Conservation (phyloP, 1,140 invertebrate genomes). For the Trichomalopsis sarcophagae region DNA sequence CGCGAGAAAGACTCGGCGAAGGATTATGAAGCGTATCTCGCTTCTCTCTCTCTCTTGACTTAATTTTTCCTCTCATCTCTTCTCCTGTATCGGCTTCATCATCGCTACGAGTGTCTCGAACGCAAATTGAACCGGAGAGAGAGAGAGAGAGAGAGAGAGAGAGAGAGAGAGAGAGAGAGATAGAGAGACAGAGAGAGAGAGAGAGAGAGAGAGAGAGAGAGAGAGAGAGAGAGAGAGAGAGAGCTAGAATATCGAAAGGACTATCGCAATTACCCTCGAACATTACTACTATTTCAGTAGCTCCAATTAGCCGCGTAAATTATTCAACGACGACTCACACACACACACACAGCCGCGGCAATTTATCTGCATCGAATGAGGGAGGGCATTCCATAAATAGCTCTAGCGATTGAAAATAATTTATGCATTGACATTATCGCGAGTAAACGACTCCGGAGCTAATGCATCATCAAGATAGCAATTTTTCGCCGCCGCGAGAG, state of each 20-base stretch:
- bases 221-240: neutral
- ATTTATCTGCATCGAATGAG: neutral
- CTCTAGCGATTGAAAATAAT: neutral
- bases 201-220: neutral
- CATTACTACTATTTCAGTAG: neutral
- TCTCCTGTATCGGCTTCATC: neutral
- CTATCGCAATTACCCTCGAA: neutral
- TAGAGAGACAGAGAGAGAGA: neutral
- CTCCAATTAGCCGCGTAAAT: neutral
- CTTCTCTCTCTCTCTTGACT: neutral
- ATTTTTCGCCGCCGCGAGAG: conserved; percentile 10
- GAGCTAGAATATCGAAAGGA: neutral
- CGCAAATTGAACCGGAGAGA: neutral
- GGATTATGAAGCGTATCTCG: conserved; percentile 38
- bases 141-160: neutral
- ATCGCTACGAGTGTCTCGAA: neutral
- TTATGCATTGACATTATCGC: conserved; percentile 1
- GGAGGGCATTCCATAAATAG: neutral
- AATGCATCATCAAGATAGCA: conserved; percentile 4
- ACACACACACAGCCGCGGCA: no score
- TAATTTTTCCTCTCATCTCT: neutral
- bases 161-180: neutral
- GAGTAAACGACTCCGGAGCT: neutral
- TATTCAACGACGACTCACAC: neutral
- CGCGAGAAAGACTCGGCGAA: neutral